A percentile compares a stretch with the other conserved stretches of the same genome.
Evolutionary conservation across 2,888 invertebrate species (phyloP).

Genomic region (Eupeodes luniger): DNA sequence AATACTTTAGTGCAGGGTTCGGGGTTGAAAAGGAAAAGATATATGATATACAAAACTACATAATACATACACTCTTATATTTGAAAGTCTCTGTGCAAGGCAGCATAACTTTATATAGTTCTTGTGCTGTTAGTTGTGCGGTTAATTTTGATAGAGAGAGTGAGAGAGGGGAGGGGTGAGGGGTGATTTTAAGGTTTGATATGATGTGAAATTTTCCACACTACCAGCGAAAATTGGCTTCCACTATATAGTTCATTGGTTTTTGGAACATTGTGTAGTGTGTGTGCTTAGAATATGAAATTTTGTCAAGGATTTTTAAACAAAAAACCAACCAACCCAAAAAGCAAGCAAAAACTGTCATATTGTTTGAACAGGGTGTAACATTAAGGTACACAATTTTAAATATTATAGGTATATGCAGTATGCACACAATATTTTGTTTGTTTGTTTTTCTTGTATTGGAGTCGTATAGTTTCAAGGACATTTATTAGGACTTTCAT

Average conservation of each 20-base stretch:
- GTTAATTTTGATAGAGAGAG: too few species aligned
- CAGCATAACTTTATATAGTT: slow-evolving; percentile 43
- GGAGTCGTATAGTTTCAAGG: too few species aligned
- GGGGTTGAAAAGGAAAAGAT: slow-evolving; percentile 15
- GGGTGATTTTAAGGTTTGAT: not conserved
- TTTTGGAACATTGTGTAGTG: slow-evolving; percentile 57
- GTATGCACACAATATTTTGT: too few species aligned
- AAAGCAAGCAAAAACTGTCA: not conserved
- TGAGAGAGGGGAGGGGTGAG: too few species aligned
- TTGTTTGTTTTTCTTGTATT: too few species aligned
- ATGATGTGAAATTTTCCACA: slow-evolving; percentile 66
- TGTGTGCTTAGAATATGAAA: slow-evolving; percentile 62
- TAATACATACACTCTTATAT: not conserved
- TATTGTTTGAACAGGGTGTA: slow-evolving; percentile 7
- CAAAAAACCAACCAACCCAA: not conserved
- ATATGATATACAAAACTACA: slow-evolving; percentile 17
- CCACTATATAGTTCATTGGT: slow-evolving; percentile 69
- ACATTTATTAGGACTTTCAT: too few species aligned
- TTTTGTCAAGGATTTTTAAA: slow-evolving; percentile 44
- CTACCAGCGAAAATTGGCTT: slow-evolving; percentile 69
- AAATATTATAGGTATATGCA: too few species aligned
- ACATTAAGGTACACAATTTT: not conserved
- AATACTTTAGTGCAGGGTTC: slow-evolving; percentile 40
- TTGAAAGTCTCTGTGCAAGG: slow-evolving; percentile 53
- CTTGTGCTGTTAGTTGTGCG: not conserved